Base-by-base conservation (phyloP, 2,888 invertebrate species). In the Podotricha telesiphe region DNA sequence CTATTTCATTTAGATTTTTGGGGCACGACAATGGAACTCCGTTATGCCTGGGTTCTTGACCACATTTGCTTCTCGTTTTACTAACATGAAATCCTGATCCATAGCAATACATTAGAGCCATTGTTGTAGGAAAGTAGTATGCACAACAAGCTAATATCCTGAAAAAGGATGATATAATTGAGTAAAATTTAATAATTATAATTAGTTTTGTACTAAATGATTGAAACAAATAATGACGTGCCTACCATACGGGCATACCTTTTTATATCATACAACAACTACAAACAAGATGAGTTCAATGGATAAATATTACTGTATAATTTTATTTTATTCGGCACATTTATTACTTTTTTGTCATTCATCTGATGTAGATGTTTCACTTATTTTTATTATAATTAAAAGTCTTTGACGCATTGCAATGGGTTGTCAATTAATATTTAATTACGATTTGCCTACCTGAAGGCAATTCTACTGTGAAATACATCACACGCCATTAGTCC, bases 51-150 rank as follows among this genome's bases (percentile, higher is more conserved):
- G 86, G 82, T 61, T 89, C 92, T 19, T 81, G 81, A 11, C 88
- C 88, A 71, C 89, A 93, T 86, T 95, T 95, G 75, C 95, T 93
- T 73, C 96, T 94, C 74, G 96, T 95, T 87, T 97, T 96, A 90
- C 97, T 97, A 81, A 97, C 96, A 88, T 97, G 97, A 85, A 97
- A 97, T 61, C 97, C 97, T 22, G 97, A 97, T 42, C 97, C 97
- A 82, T 97, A 97, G 89, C 97, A 97, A 86, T 97, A 97, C 97
- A 97, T 97, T 79, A 97, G 93, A 71, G 97, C 96, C 97, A 97
- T 97, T 40, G 97, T 97, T 34, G 97, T 97, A 22, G 97, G 97
- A 80, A 97, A 97, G 87, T 97, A 98, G 89, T 97, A 96, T 73
- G 96, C 96, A 87, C 97, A 97, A 78, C 97, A 97, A 70, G 97